Evolutionary conservation across 2,888 invertebrate genomes (phyloP), one percentile per base, ranked within the genome.

Genomic region (Stenurella melanura): DNA sequence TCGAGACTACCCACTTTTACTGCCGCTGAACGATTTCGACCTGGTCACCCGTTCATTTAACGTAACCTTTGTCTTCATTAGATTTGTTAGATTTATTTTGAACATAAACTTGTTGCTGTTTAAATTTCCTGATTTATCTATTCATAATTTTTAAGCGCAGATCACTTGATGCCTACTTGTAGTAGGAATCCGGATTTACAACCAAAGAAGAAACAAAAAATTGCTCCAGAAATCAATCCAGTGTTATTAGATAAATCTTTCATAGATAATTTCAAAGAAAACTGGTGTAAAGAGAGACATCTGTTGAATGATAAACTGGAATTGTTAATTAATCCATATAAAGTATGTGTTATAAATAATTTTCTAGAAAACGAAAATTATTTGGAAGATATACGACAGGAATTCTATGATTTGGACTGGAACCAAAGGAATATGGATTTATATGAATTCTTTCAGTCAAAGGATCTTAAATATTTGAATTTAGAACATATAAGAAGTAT

Each of bases 401-500:
- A 94, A 85, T 94, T 95, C 90, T 92, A 93, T 81, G 90, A 90
- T 69, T 85, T 95, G 19, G 92, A 93, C 77, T 95, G 96, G 92
- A 92, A 93, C 1, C 91, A 93, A 73, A 95, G 96, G 85, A 94
- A 93, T 87, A 95, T 96, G 93, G 97, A 97, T 87, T 90, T 97
- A 21, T 97, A 96, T 86, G 96, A 96, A 89, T 97, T 96, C 87
- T 94, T 95, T 84, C 97, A 97, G 90, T 95, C 95, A 0, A 91
- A 91, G 2, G 96, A 96, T 87, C 90, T 96, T 42, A 87, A 88
- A 80, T 83, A 88, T 80, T 91, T 93, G 0, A 90, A 91, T 0
- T 91, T 90, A 83, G 91, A 92, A 80, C 91, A 92, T 82, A 91
- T 95, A n/a, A 90, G 91, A 78, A 90, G 90, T 19, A 91, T 95